A percentile compares a stretch with the other conserved stretches of the same genome.
phyloP scores from a whole-genome alignment of 1,140 invertebrate species.

The Drosophila kikkawai region DNA sequence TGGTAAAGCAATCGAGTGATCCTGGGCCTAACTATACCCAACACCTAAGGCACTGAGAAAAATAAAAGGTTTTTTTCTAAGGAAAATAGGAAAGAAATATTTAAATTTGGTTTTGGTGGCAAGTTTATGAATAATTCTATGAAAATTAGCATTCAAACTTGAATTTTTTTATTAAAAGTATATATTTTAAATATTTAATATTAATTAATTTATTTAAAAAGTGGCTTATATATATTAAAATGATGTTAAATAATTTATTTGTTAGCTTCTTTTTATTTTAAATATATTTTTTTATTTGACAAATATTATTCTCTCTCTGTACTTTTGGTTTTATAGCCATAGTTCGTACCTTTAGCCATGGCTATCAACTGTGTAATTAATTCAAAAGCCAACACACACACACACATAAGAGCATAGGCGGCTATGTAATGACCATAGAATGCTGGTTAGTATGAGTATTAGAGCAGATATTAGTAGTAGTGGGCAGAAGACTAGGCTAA shows the following conservation, averaged over 20 bases:
- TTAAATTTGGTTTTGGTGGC: not conserved
- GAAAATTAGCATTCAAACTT: fast-evolving
- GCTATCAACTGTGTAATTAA: slow-evolving; percentile 77
- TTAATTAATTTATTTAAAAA: not conserved
- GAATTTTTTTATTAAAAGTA: not conserved
- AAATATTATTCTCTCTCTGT: slow-evolving; percentile 2
- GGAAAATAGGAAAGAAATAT: too few relatives aligned
- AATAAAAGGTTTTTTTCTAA: not conserved
- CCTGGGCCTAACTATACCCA: slow-evolving; percentile 8
- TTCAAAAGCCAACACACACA: slow-evolving; percentile 63
- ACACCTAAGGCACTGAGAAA: slow-evolving; percentile 17
- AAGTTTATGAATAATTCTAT: not conserved
- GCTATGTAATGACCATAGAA: slow-evolving; percentile 36
- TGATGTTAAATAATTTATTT: not conserved
- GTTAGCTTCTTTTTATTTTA: not conserved
- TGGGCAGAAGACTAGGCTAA: slow-evolving; percentile 24
- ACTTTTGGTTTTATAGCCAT: slow-evolving; percentile 13
- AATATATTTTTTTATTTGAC: not conserved
- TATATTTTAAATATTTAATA: not conserved
- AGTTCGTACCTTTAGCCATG: slow-evolving; percentile 35
- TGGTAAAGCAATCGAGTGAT: slow-evolving; percentile 37
- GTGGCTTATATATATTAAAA: not conserved
- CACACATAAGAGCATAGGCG: slow-evolving; percentile 28
- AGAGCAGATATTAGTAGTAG: not conserved
- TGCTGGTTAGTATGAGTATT: slow-evolving; percentile 16